Percentiles rank a stretch among this genome's conserved stretches.
Evolutionary conservation across 2,888 invertebrate genomes (phyloP).

Genomic region (Tenthredo notha): DNA sequence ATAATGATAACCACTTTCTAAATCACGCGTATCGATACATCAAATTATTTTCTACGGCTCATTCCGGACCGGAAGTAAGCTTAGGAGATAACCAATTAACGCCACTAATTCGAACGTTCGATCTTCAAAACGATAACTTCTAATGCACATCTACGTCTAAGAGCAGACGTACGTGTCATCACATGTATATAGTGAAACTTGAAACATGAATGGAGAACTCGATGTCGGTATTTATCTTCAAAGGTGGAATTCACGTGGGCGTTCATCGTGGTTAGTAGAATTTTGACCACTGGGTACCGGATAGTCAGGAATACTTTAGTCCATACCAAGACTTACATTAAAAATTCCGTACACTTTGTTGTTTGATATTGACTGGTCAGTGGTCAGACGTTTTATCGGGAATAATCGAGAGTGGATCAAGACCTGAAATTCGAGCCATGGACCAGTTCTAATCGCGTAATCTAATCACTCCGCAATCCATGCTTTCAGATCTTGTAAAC

Average conservation of each 20-base stretch:
- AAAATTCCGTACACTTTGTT: not conserved
- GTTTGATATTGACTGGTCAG: not conserved
- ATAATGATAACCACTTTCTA: not conserved
- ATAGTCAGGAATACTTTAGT: not conserved
- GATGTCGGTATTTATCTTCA: too few relatives aligned
- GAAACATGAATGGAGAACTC: slow-evolving; percentile 2
- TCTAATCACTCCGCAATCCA: not conserved
- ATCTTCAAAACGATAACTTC: not conserved
- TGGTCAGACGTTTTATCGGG: not conserved
- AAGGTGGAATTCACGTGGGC: slow-evolving; percentile 25
- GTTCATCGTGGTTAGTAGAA: not conserved
- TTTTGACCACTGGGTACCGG: not conserved
- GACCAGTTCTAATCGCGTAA: not conserved
- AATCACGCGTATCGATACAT: not conserved
- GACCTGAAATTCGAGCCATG: not conserved
- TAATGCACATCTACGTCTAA: not conserved
- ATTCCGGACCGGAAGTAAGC: not conserved
- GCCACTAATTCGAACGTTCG: slow-evolving; percentile 5
- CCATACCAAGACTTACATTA: not conserved
- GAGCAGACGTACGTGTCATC: not conserved
- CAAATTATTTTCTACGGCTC: not conserved
- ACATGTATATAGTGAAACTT: not conserved
- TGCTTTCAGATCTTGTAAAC: not conserved
- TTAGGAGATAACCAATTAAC: not conserved
- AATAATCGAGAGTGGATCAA: not conserved